Percentiles rank a stretch among this genome's conserved stretches.
These are phyloP conservation scores for Himalopsyche japonica DNA, from an alignment of 2,888 invertebrate species.

Conservation along the genomic window DNA sequence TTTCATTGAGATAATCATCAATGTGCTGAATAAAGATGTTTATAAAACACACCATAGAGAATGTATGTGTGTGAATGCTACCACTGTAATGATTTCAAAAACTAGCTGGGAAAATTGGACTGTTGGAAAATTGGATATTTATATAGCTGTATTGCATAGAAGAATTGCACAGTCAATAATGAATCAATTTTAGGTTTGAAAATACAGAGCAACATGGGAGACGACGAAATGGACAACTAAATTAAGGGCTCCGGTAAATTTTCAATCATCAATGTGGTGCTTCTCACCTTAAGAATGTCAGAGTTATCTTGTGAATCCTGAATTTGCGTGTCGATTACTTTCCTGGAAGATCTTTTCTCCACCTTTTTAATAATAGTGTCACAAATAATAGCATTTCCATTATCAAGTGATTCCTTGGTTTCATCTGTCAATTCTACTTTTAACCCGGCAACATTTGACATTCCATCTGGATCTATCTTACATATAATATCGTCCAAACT, in stretches of 20 bases:
- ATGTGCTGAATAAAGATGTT: too few relatives aligned
- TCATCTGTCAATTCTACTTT: constrained; percentile 49
- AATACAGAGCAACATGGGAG: too few relatives aligned
- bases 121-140: too few relatives aligned
- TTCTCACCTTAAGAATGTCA: neutral
- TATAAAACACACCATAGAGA: too few relatives aligned
- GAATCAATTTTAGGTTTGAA: too few relatives aligned
- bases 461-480: constrained; percentile 54
- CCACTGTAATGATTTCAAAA: too few relatives aligned
- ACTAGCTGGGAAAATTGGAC: too few relatives aligned
- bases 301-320: neutral
- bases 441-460: constrained; percentile 54
- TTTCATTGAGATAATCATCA: too few relatives aligned
- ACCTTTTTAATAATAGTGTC: constrained; percentile 2
- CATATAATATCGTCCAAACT: constrained; percentile 57
- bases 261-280: neutral
- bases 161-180: too few relatives aligned
- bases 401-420: neutral
- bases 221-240: too few relatives aligned
- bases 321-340: neutral
- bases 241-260: neutral
- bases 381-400: neutral
- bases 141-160: too few relatives aligned
- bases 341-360: neutral
- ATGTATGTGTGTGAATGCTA: too few relatives aligned